Base-by-base conservation (phyloP, 1,140 invertebrate species). In the Brachionus sp. region DNA sequence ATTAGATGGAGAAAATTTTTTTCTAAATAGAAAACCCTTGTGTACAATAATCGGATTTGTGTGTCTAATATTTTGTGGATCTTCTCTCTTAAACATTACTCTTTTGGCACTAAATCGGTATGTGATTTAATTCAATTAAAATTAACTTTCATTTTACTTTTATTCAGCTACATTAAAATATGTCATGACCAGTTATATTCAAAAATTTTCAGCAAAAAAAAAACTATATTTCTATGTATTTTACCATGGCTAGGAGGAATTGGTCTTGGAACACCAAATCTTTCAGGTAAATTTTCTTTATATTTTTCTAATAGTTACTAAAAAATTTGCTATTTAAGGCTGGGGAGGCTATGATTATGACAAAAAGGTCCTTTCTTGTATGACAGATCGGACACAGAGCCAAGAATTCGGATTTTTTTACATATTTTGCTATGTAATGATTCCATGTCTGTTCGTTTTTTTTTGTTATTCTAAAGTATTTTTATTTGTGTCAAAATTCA, bases 301-400 rank as follows among this genome's bases (percentile, higher is more conserved):
- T 3, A 10, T 42, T 42, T 42, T 42, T 10, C 12, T 42, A 42
- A 3, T 6, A 1, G 39, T 42, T 42, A n/a, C n/a, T n/a, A n/a
- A n/a, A n/a, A 10, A 42, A 3, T 42, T 42, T 42, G 39, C 6
- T 42, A 42, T 42, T 13, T 2, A 35, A 33, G 73, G 73, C 4
- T 77, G 73, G 73, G 73, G 73, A 23, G 9, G 44, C 13, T 50
- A 77, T 77, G 73, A n/a, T 1, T 78, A 53, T 57, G 77, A 78
- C 37, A 82, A 64, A 44, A 82, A 82, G 42, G 70, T 46, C 2
- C 37, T 75, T 16, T 46, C 70, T 10, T 75, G 70, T 25, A 75
- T 75, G 37, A 75, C 70, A 7, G 70, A 75, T 12, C 13, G 70
- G 19, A 75, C 70, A 5, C 37, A 75, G 25, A 75, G 70, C 23